Evolutionary conservation across 35 echinoderm and acorn worm genomes (phyloP), one percentile per base, ranked within the genome.

Genomic region (Lytechinus variegatus): DNA sequence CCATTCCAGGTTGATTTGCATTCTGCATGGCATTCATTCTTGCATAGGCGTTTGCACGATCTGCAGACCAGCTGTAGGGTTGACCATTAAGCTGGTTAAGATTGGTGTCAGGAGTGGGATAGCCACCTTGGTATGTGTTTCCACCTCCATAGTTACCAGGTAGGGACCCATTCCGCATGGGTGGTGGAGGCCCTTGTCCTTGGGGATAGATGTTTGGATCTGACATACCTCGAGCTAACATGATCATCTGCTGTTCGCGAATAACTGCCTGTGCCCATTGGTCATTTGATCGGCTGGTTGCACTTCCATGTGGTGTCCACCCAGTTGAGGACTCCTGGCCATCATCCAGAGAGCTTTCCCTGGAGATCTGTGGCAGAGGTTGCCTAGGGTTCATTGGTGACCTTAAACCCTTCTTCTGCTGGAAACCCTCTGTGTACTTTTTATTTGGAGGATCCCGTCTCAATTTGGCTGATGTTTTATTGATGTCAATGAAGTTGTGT

Each of bases 311-410:
- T 55, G 86, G 56, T 86, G 28, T 97, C 79, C n/a, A 92, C 79
- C 95, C 92, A 33, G 27, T 95, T 53, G 92, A 93, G 24, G 4
- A 55, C 24, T 44, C n/a, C 19, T 61, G 94, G 54, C 94, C 79
- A 54, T 87, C 86, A 28, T 97, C 95, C 8, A 93, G 93, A 24
- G 97, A 97, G 57, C 92, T 97, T 61, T 97, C 96, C 24, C 96
- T 89, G 8, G 98, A 99, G 14, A 99, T 99, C 52, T 96, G 54
- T 54, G 98, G 98, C 53, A 99, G 87, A 16, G 98, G 98, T 29
- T 92, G 53, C 52, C 93, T 97, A 1, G 93, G 95, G 86, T 98
- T 99, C 14, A 97, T 28, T 12, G 97, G 96, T 86, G 95, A 57
- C 55, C 54, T 56, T 1, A 87, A 44, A 10, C 56, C 87, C 33